Percentiles rank a stretch among this genome's conserved stretches.
These are phyloP conservation scores for Myotis daubentonii DNA, from an alignment of 2,797 vertebrate genomes.

Conservation along the genomic window DNA sequence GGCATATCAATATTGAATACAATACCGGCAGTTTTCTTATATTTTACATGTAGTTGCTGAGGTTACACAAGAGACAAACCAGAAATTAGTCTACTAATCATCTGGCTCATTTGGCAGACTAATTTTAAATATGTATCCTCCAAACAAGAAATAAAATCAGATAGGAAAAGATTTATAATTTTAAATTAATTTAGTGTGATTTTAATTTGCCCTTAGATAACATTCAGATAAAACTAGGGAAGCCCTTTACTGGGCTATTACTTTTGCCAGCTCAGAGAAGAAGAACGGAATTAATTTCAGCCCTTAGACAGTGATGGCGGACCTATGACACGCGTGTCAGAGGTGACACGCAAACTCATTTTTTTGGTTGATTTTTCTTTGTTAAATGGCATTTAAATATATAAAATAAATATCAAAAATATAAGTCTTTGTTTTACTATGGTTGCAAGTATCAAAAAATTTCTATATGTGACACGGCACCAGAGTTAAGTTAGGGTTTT, in stretches of 20 bases:
- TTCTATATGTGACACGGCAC: too few relatives aligned
- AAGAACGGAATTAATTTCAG: constrained; percentile 88
- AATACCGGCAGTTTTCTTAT: neutral
- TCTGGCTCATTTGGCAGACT: neutral
- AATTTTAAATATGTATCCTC: constrained; percentile 23
- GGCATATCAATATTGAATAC: neutral
- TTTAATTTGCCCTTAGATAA: constrained; percentile 91
- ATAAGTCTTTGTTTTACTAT: too few relatives aligned
- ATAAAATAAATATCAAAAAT: too few relatives aligned
- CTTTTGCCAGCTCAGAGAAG: constrained; percentile 91
- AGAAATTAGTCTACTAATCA: neutral
- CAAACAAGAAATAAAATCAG: constrained; percentile 42
- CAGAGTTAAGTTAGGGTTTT: too few relatives aligned
- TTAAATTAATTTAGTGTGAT: neutral
- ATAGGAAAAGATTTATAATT: neutral
- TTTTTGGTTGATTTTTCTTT: too few relatives aligned
- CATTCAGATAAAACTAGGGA: constrained; percentile 93
- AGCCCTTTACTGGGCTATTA: constrained; percentile 91
- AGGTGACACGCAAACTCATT: too few relatives aligned
- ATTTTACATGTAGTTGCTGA: neutral
- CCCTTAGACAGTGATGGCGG: neutral
- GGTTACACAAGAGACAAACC: neutral
- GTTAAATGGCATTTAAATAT: too few relatives aligned
- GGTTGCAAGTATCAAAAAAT: too few relatives aligned
- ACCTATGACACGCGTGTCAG: too few relatives aligned